These are phyloP conservation scores for Camponotus fellah DNA, from an alignment of 2,888 invertebrate species.

Conservation along the genomic window DNA sequence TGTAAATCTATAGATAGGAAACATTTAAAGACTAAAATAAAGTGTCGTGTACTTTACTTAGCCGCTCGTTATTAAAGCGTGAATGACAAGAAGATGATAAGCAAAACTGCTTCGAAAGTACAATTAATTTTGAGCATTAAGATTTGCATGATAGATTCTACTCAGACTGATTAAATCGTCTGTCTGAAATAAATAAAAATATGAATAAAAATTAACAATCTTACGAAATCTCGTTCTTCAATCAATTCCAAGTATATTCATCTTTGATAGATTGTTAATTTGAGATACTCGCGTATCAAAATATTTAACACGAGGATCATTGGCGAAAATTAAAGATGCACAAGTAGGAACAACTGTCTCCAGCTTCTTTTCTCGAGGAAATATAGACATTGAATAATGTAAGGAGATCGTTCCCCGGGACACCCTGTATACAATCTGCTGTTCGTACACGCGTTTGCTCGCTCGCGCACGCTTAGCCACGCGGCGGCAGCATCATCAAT, in stretches of 20 bases:
- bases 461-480: slow-evolving; percentile 69
- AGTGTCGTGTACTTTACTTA: not conserved
- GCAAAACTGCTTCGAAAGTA: not conserved
- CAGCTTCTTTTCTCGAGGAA: slow-evolving; percentile 28
- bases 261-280: not conserved
- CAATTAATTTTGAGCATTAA: not conserved
- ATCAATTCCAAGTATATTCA: not conserved
- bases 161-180: not conserved
- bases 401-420: slow-evolving; percentile 26
- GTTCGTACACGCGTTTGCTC: slow-evolving; percentile 41
- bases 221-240: not conserved
- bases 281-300: not conserved
- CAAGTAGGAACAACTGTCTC: not conserved
- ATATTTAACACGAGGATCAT: not conserved
- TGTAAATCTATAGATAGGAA: not conserved
- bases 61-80: not conserved
- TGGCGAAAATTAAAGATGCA: not conserved
- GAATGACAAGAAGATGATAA: not conserved
- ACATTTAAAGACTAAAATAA: not conserved
- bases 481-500: slow-evolving; percentile 86
- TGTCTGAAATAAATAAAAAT: not conserved
- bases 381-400: slow-evolving; percentile 36
- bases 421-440: slow-evolving; percentile 46
- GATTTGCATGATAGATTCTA: not conserved
- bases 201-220: not conserved